Percentiles rank a stretch among this genome's conserved stretches.
Evolutionary conservation across 2,888 invertebrate species (phyloP).

Genomic region (Chrysolina americana): DNA sequence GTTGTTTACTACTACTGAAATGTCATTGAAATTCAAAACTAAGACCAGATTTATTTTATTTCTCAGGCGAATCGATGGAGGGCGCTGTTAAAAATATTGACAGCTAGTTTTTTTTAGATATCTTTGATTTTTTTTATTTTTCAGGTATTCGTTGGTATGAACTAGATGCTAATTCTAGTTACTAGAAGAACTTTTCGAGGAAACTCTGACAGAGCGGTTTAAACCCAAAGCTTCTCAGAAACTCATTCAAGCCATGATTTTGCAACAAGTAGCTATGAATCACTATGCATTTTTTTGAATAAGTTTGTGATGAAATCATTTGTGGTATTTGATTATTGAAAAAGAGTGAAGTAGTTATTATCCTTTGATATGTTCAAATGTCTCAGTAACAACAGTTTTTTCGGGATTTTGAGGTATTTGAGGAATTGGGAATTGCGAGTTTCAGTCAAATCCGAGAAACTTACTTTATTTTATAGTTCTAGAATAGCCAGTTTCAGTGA

Average conservation of each 20-base stretch:
- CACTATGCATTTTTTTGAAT: too few relatives aligned
- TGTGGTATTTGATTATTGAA: too few relatives aligned
- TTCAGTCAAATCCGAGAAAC: neutral
- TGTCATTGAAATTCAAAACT: constrained; percentile 16
- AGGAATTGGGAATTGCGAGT: neutral
- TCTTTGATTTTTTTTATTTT: neutral
- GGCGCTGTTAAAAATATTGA: neutral
- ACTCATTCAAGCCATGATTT: too few relatives aligned
- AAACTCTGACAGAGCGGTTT: too few relatives aligned
- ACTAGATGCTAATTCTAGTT: too few relatives aligned
- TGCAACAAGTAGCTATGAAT: too few relatives aligned
- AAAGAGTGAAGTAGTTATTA: too few relatives aligned
- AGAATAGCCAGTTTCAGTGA: neutral
- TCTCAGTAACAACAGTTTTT: neutral
- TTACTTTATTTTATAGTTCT: neutral
- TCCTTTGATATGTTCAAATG: neutral
- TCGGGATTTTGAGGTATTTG: neutral
- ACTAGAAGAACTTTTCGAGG: too few relatives aligned
- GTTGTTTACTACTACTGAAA: constrained; percentile 13
- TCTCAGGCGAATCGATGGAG: neutral
- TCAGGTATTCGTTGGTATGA: neutral
- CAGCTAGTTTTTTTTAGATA: neutral
- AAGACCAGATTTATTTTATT: neutral
- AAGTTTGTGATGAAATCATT: too few relatives aligned
- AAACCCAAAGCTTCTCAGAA: too few relatives aligned